These are phyloP conservation scores for Dynastes maya DNA, from an alignment of 2,888 invertebrate genomes.

Conservation along the genomic window DNA sequence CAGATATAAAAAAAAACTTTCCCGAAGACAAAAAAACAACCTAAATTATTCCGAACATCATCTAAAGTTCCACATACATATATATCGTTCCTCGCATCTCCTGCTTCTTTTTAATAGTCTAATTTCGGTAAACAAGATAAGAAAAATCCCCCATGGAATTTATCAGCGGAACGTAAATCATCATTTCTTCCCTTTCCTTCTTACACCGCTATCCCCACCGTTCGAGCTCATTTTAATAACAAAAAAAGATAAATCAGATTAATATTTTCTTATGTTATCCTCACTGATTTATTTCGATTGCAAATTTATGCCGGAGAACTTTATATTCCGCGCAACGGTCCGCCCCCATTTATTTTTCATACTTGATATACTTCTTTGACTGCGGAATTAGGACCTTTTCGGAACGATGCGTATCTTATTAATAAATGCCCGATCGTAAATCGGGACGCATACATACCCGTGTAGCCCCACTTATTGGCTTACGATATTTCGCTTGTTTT, in stretches of 20 bases:
- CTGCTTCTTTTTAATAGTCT: slow-evolving; percentile 32
- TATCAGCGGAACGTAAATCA: slow-evolving; percentile 37
- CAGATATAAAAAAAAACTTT: too few species aligned
- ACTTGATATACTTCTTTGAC: slow-evolving; percentile 50
- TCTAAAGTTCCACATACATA: neutral
- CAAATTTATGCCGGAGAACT: slow-evolving; percentile 52
- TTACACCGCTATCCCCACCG: neutral
- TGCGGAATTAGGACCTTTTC: slow-evolving; percentile 37
- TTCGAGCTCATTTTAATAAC: slow-evolving; percentile 50
- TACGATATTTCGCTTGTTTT: too few species aligned
- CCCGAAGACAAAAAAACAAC: neutral
- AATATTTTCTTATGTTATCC: slow-evolving; percentile 52
- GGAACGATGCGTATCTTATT: slow-evolving; percentile 48
- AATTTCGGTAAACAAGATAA: slow-evolving; percentile 51
- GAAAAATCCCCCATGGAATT: neutral
- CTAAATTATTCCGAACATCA: neutral
- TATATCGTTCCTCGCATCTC: neutral
- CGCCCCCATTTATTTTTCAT: slow-evolving; percentile 50
- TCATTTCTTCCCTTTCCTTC: slow-evolving; percentile 25
- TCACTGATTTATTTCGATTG: slow-evolving; percentile 51
- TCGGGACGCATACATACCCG: neutral
- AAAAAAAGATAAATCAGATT: slow-evolving; percentile 52
- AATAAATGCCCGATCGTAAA: slow-evolving; percentile 46
- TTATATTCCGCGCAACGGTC: slow-evolving; percentile 43
- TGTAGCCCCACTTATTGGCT: slow-evolving; percentile 2